Percentiles rank a stretch among this genome's conserved stretches.
These are phyloP conservation scores for Melipona bicolor DNA, from an alignment of 2,888 invertebrate genomes.

Conservation along the genomic window DNA sequence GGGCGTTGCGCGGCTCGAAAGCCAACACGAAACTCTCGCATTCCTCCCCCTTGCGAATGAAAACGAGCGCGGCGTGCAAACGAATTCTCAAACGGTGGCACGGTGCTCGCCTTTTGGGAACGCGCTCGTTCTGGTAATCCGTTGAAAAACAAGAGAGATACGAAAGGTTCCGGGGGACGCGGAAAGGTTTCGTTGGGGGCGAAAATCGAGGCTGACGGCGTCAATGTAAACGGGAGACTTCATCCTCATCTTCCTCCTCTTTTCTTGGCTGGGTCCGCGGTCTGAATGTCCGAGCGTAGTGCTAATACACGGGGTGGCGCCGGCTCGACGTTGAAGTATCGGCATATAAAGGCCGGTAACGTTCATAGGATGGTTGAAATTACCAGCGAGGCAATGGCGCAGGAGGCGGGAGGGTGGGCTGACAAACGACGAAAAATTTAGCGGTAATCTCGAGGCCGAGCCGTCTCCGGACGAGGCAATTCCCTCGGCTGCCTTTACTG, in stretches of 20 bases:
- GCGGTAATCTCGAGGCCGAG: slow-evolving; percentile 72
- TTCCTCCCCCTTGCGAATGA: background rate
- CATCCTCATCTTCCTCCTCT: slow-evolving; percentile 25
- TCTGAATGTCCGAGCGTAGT: slow-evolving; percentile 46
- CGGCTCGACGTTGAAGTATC: slow-evolving; percentile 60
- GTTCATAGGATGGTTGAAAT: slow-evolving; percentile 58
- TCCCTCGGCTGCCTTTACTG: slow-evolving; percentile 60
- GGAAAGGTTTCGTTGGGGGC: slow-evolving; percentile 19
- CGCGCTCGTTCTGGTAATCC: slow-evolving; percentile 38
- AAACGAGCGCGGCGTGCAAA: slow-evolving; percentile 14
- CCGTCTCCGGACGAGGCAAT: slow-evolving; percentile 67
- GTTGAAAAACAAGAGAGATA: slow-evolving; percentile 49
- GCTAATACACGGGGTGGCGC: slow-evolving; percentile 31
- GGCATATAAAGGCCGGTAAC: slow-evolving; percentile 62
- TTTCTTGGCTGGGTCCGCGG: slow-evolving; percentile 21
- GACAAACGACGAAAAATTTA: slow-evolving; percentile 78
- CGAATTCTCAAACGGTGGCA: slow-evolving; percentile 29
- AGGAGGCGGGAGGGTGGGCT: slow-evolving; percentile 33
- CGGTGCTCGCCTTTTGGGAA: slow-evolving; percentile 16
- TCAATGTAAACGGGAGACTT: slow-evolving; percentile 48
- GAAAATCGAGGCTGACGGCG: slow-evolving; percentile 51
- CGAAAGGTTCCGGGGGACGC: background rate
- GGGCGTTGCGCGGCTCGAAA: background rate
- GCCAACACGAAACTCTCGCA: background rate
- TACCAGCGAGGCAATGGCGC: slow-evolving; percentile 52